phyloP scores from a whole-genome alignment of 2,113 vertebrate species.

The Rhinolophus sinicus region DNA sequence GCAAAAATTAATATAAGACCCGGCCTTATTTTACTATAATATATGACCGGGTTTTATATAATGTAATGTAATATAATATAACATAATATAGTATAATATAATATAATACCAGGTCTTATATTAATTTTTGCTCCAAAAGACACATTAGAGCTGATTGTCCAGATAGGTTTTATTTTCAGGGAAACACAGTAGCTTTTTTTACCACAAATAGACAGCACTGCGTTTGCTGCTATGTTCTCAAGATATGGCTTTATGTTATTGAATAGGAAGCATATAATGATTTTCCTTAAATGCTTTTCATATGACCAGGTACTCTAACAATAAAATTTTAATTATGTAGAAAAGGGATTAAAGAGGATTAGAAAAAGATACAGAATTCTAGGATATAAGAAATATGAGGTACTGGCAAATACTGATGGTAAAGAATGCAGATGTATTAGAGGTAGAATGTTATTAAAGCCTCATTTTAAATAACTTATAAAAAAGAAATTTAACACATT shows the following conservation, averaged over 20 bases:
- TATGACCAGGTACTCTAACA: background rate
- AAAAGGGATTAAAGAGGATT: background rate
- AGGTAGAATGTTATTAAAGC: background rate
- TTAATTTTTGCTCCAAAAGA: too few species aligned
- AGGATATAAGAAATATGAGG: background rate
- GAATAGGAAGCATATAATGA: background rate
- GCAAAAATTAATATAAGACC: too few species aligned
- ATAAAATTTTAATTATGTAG: background rate
- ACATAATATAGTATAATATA: too few species aligned
- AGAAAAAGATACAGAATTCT: background rate
- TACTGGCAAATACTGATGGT: background rate
- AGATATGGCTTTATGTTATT: background rate
- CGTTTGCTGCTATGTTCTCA: background rate
- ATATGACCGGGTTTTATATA: too few species aligned
- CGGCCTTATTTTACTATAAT: too few species aligned
- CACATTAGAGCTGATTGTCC: too few species aligned
- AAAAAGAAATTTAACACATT: background rate
- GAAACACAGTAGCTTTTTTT: background rate
- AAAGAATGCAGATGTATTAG: background rate
- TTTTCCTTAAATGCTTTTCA: background rate
- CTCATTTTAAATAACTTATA: background rate
- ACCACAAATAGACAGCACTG: background rate
- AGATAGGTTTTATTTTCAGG: too few species aligned
- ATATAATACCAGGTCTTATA: too few species aligned
- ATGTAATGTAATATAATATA: too few species aligned